phyloP scores from a whole-genome alignment of 2,888 invertebrate genomes.

The Mythimna impura region DNA sequence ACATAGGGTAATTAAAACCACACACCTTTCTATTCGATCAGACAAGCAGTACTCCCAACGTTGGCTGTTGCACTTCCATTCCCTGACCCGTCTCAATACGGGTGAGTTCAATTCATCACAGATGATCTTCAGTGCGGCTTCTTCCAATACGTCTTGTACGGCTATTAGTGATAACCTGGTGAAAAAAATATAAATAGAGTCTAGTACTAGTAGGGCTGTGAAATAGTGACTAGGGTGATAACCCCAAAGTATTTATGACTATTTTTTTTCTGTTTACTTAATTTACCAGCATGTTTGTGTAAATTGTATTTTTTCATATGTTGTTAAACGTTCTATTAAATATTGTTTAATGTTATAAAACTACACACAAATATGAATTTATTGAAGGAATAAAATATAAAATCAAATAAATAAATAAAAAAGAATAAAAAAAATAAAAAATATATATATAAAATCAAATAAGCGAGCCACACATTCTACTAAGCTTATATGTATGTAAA shows the following conservation, averaged over 20 bases:
- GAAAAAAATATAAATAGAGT: not conserved
- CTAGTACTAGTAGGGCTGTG: not conserved
- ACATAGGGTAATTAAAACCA: not conserved
- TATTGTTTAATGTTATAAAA: too few relatives aligned
- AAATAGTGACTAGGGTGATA: not conserved
- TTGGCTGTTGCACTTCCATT: conserved; percentile 92
- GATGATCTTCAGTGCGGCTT: conserved; percentile 92
- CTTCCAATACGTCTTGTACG: conserved; percentile 93
- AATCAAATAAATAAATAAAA: too few relatives aligned
- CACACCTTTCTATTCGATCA: conserved; percentile 76
- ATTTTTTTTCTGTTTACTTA: too few relatives aligned
- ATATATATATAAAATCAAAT: too few relatives aligned
- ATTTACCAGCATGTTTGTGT: too few relatives aligned
- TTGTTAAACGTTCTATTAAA: too few relatives aligned
- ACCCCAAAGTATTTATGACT: not conserved
- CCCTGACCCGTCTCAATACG: conserved; percentile 90
- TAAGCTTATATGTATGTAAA: too few relatives aligned
- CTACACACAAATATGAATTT: too few relatives aligned
- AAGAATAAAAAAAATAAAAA: too few relatives aligned
- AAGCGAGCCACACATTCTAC: too few relatives aligned
- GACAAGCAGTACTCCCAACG: conserved; percentile 92
- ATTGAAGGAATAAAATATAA: too few relatives aligned
- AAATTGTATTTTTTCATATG: too few relatives aligned
- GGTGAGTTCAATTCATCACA: conserved; percentile 93
- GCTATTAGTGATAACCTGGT: conserved; percentile 93